Conservation (phyloP, 2,888 invertebrate species). For the Sphinx pinastri region DNA sequence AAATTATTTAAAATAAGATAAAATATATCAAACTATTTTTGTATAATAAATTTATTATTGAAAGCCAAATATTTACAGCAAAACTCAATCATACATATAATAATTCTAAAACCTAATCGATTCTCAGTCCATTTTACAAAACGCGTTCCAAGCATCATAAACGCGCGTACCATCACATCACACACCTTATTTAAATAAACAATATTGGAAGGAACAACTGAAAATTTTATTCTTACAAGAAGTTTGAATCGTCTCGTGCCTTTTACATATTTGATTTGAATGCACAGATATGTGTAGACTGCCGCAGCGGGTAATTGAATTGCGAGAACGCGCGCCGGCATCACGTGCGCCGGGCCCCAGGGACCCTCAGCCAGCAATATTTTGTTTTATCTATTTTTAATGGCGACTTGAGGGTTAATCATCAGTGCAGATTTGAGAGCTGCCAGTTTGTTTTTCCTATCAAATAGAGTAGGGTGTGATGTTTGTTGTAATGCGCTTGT, state of each 20-base stretch:
- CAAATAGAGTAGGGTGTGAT: constrained; percentile 40
- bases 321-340: constrained; percentile 60
- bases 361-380: constrained; percentile 65
- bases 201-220: constrained; percentile 24
- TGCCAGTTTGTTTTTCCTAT: constrained; percentile 52
- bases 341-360: constrained; percentile 62
- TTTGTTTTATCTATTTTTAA: constrained; percentile 81
- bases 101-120: neutral
- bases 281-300: constrained; percentile 51
- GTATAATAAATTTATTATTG: too few species aligned
- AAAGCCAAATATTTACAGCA: too few species aligned
- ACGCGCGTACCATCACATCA: neutral
- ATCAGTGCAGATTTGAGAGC: constrained; percentile 65
- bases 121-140: neutral
- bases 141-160: neutral
- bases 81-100: neutral
- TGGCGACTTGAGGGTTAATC: constrained; percentile 71
- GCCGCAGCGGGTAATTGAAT: constrained; percentile 72
- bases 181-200: constrained; percentile 9
- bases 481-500: constrained; percentile 43
- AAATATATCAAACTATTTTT: too few species aligned
- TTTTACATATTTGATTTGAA: constrained; percentile 60
- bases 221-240: constrained; percentile 34
- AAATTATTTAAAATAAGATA: too few species aligned
- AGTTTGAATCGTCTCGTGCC: constrained; percentile 35